These are phyloP conservation scores for Eriosoma lanigerum DNA, from an alignment of 1,140 invertebrate species.

Conservation along the genomic window DNA sequence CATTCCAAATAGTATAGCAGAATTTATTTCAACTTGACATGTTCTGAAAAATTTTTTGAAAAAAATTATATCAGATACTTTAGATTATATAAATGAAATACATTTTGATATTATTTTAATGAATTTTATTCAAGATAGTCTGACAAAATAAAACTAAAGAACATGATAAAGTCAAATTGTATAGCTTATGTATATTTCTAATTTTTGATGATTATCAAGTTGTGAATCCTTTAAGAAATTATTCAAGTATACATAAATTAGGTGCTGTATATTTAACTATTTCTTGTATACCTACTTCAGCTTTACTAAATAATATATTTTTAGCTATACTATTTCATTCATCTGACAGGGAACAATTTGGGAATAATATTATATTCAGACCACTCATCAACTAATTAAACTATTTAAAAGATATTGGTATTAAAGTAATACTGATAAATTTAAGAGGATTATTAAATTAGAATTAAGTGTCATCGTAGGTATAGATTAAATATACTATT, in stretches of 20 bases:
- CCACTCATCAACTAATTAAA: constrained; percentile 53
- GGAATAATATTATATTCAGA: constrained; percentile 47
- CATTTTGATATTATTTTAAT: neutral
- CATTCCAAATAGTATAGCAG: no score
- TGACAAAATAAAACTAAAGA: neutral
- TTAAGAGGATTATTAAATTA: neutral
- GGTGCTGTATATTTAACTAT: constrained; percentile 52
- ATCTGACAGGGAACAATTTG: constrained; percentile 39
- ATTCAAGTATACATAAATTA: constrained; percentile 52
- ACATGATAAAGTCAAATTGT: neutral
- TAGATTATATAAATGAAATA: neutral
- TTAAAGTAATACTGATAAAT: no score
- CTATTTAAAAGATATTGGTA: no score
- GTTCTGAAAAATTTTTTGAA: neutral
- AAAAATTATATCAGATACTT: neutral
- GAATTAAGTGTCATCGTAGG: neutral
- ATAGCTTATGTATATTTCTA: constrained; percentile 64
- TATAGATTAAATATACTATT: no score
- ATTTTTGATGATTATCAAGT: constrained; percentile 53
- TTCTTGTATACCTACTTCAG: constrained; percentile 52
- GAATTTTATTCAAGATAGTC: constrained; percentile 2
- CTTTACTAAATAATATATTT: constrained; percentile 54
- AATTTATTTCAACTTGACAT: no score
- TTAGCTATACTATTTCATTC: no score
- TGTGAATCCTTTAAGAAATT: constrained; percentile 53